Percentiles rank a stretch among this genome's conserved stretches.
Conservation (phyloP, 35 echinoderm and acorn worm genomes). For the Strongylocentrotus purpuratus region DNA sequence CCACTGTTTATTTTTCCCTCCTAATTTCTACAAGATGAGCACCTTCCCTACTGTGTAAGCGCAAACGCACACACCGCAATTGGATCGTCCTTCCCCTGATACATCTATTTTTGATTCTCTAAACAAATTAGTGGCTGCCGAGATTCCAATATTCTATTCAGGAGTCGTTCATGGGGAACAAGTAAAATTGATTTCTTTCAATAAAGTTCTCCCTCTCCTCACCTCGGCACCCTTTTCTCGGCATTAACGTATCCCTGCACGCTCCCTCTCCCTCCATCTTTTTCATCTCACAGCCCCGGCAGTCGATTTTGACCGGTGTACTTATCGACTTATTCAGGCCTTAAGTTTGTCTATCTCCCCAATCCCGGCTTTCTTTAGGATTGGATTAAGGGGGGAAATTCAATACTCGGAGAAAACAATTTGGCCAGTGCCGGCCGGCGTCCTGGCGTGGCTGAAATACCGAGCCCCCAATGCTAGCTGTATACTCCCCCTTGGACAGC, state of each 20-base stretch:
- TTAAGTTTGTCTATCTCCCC: conserved; percentile 10
- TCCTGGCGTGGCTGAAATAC: not conserved
- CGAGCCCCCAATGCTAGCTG: not conserved
- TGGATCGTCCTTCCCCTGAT: not conserved
- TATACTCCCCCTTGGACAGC: not conserved
- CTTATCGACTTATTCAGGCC: conserved; percentile 34
- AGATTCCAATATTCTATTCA: conserved; percentile 33
- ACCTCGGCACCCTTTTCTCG: not conserved
- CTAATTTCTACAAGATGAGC: conserved; percentile 5
- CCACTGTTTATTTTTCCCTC: not conserved
- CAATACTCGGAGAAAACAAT: not conserved
- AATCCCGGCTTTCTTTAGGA: not conserved
- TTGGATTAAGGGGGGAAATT: conserved; percentile 2
- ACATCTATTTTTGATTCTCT: not conserved
- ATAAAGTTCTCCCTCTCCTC: not conserved
- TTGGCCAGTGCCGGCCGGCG: not conserved
- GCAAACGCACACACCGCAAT: not conserved
- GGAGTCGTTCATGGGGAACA: not conserved
- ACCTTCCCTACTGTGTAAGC: conserved; percentile 9
- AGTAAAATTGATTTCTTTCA: conserved; percentile 15
- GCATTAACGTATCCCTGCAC: not conserved
- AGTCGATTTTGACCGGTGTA: conserved; percentile 34
- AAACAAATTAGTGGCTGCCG: conserved; percentile 14
- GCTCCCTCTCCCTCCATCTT: not conserved
- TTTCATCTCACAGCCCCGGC: not conserved